Percentiles rank a stretch among this genome's conserved stretches.
Conservation (phyloP, 2,113 vertebrate genomes). For the Bungarus multicinctus region DNA sequence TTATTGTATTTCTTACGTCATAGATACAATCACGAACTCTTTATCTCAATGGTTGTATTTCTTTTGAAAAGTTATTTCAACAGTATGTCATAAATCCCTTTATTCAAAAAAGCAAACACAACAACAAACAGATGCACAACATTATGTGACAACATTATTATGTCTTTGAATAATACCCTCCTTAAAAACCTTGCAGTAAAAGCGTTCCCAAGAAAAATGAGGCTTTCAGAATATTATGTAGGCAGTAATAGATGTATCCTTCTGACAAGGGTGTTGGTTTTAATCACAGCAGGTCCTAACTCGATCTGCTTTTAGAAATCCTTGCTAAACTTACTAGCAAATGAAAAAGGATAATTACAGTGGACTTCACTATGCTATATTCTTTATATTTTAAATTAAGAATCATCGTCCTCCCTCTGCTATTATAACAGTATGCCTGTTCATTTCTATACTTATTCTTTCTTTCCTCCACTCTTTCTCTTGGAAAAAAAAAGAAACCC, state of each 20-base stretch:
- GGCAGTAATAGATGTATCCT: not conserved
- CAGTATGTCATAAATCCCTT: not conserved
- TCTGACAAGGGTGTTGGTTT: not conserved
- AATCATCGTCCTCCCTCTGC: not conserved
- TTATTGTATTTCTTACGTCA: constrained; percentile 8
- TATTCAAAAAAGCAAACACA: not conserved
- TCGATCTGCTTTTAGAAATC: not conserved
- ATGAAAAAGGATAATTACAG: not conserved
- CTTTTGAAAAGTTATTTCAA: not conserved
- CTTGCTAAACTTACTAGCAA: not conserved
- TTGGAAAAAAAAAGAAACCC: not conserved
- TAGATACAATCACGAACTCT: constrained; percentile 4
- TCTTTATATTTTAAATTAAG: not conserved
- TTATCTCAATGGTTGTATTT: not conserved
- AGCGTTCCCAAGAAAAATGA: not conserved
- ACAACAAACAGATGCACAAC: not conserved
- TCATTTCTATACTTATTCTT: not conserved
- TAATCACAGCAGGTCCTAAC: rapidly evolving
- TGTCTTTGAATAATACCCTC: constrained; percentile 2
- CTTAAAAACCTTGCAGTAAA: constrained; percentile 2
- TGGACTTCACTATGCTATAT: not conserved
- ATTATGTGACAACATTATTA: not conserved
- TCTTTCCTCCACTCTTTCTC: not conserved
- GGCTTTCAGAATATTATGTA: not conserved
- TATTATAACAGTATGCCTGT: not conserved